Conservation (phyloP, 2,888 invertebrate species). For the Amphipyra berbera region DNA sequence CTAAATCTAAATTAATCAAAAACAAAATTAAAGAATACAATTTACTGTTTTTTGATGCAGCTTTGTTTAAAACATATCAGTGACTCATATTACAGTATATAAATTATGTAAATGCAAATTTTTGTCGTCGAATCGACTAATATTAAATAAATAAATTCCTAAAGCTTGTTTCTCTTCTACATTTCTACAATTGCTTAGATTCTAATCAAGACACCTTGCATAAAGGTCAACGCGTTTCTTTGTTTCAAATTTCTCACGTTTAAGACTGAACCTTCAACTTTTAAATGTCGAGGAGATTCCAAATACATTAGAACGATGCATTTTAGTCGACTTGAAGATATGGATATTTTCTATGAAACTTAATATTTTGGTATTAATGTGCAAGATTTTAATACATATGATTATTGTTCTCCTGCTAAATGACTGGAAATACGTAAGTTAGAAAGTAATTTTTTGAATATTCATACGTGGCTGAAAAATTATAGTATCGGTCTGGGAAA, state of each 20-base stretch:
- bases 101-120: neutral
- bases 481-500: neutral
- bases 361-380: neutral
- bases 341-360: neutral
- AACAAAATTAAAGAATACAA: neutral
- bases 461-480: neutral
- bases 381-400: neutral
- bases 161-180: slow-evolving; percentile 44
- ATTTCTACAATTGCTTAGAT: slow-evolving; percentile 68
- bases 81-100: neutral
- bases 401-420: no score
- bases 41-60: neutral
- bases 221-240: slow-evolving; percentile 66
- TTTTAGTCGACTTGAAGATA: neutral
- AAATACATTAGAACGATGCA: slow-evolving; percentile 15
- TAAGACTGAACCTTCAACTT: slow-evolving; percentile 48
- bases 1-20: neutral
- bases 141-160: slow-evolving; percentile 24
- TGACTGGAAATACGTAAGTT: no score
- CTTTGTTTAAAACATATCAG: neutral
- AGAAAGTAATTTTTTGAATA: no score
- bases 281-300: slow-evolving; percentile 45
- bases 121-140: neutral
- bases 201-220: slow-evolving; percentile 70
- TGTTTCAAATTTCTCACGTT: slow-evolving; percentile 50